Conservation (phyloP, 30 jellyfish, hydroid and myxozoan species). For the Nemopilema nomurai region DNA sequence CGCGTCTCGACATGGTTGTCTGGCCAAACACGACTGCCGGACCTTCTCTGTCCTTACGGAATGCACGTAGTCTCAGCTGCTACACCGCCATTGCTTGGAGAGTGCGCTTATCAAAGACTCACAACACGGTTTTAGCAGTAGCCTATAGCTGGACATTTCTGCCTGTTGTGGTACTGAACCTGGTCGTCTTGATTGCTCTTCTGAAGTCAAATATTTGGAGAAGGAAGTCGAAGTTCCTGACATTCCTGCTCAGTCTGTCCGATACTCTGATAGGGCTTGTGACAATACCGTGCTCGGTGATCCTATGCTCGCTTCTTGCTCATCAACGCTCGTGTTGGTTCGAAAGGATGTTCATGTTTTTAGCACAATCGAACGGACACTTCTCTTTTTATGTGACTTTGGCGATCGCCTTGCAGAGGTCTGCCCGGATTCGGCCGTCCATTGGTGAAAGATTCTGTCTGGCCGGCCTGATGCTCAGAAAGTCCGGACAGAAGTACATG, state of each 20-base stretch:
- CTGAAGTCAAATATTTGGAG: constrained; percentile 6
- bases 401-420: constrained; percentile 40
- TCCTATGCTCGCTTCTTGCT: neutral
- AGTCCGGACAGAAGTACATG: neutral
- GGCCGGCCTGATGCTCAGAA: neutral
- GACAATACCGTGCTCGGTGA: constrained; percentile 14
- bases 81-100: constrained; percentile 53
- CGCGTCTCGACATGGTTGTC: neutral
- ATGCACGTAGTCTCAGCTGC: neutral
- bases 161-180: constrained; percentile 12
- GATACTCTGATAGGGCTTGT: constrained; percentile 26
- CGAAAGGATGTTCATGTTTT: constrained; percentile 12
- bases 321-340: constrained; percentile 7
- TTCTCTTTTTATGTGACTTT: constrained; percentile 27
- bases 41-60: neutral
- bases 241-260: constrained; percentile 24
- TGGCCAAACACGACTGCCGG: neutral
- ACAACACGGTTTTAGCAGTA: neutral
- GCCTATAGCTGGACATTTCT: constrained; percentile 4
- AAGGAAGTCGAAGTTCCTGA: constrained; percentile 25
- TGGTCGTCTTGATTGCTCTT: neutral
- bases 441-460: neutral
- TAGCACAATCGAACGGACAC: constrained; percentile 31
- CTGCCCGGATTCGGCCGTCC: neutral
- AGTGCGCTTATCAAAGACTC: constrained; percentile 2